These are phyloP conservation scores for Antheraea pernyi DNA, from an alignment of 1,140 invertebrate genomes.

Conservation along the genomic window DNA sequence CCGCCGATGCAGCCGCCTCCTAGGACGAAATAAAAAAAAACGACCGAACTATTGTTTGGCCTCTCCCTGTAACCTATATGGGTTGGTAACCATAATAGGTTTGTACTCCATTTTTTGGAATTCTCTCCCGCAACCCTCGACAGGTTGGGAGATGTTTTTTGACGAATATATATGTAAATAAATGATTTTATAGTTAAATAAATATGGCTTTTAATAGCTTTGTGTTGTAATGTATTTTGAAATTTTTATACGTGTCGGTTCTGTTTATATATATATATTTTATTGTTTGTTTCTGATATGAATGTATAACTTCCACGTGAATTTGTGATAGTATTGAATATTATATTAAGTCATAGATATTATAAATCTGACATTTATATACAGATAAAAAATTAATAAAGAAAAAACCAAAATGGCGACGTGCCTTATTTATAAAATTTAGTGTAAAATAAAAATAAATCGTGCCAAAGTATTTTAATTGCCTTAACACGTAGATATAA, in stretches of 20 bases:
- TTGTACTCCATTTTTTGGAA: constrained; percentile 27
- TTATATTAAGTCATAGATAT: not conserved
- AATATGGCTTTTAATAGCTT: not conserved
- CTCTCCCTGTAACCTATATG: constrained; percentile 34
- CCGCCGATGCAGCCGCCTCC: constrained; percentile 56
- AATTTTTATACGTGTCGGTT: not conserved
- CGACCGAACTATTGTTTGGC: constrained; percentile 30
- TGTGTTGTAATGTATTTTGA: constrained; percentile 1
- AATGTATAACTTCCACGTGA: not conserved
- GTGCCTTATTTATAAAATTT: constrained; percentile 41
- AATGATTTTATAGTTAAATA: not conserved
- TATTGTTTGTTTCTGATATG: not conserved
- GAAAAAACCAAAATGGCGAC: constrained; percentile 21
- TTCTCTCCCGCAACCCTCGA: constrained; percentile 22
- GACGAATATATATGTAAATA: constrained; percentile 32
- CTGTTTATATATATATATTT: not conserved
- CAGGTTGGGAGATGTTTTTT: constrained; percentile 26
- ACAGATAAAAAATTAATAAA: not conserved
- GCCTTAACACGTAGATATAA: constrained; percentile 17
- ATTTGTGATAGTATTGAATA: not conserved
- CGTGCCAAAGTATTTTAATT: constrained; percentile 32
- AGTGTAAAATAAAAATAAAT: constrained; percentile 11
- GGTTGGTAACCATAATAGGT: constrained; percentile 51
- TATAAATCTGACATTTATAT: not conserved
- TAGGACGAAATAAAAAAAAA: constrained; percentile 47